Evolutionary conservation across 1,140 invertebrate genomes (phyloP).

Genomic region (Brevipalpus yothersi): DNA sequence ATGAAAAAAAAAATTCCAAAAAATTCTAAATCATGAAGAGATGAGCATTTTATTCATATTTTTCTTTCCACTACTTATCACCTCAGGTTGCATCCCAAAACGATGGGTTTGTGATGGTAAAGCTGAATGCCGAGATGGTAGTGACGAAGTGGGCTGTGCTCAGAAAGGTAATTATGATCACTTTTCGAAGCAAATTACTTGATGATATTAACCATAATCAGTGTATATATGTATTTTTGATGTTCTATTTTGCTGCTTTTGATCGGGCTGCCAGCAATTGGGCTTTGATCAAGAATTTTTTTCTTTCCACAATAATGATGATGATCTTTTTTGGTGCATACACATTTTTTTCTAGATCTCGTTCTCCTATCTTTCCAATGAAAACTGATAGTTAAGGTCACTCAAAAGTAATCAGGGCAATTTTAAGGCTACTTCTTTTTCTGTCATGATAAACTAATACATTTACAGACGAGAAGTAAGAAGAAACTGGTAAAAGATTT

Average conservation of each 20-base stretch:
- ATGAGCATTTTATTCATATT: background rate
- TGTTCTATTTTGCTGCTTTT: background rate
- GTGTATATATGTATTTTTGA: background rate
- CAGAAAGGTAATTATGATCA: constrained; percentile 4
- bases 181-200: background rate
- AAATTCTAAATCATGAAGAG: background rate
- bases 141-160: constrained; percentile 11
- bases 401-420: too few relatives aligned
- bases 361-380: too few relatives aligned
- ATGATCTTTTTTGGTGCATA: too few relatives aligned
- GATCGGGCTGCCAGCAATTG: background rate
- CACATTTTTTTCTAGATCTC: too few relatives aligned
- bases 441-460: too few relatives aligned
- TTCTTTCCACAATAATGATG: too few relatives aligned
- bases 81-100: background rate
- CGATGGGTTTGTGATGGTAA: constrained; percentile 13
- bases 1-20: background rate
- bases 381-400: too few relatives aligned
- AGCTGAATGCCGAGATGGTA: constrained; percentile 12
- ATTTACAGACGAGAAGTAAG: too few relatives aligned
- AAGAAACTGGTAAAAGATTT: too few relatives aligned
- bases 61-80: background rate
- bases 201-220: background rate
- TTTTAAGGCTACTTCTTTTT: too few relatives aligned
- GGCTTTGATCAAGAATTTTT: too few relatives aligned